phyloP scores from a whole-genome alignment of 2,888 invertebrate genomes.

The Thysanoteuthis rhombus region DNA sequence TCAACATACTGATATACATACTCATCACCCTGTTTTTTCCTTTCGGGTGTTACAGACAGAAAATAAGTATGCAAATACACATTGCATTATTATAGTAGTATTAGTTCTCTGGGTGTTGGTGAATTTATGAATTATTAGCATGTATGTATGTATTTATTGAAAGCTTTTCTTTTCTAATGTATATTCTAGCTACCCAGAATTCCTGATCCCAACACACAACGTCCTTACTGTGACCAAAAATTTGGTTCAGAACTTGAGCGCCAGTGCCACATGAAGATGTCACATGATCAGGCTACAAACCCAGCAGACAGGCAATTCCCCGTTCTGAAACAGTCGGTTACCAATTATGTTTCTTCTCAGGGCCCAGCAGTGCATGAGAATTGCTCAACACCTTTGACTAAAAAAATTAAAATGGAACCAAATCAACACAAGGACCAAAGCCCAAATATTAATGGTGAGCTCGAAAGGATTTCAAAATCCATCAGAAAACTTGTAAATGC shows the following conservation, averaged over 20 bases:
- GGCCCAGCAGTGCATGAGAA: not conserved
- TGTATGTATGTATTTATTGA: too few relatives aligned
- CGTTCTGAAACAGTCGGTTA: not conserved
- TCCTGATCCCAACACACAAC: not conserved
- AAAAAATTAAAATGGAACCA: not conserved
- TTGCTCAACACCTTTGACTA: not conserved
- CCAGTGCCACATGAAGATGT: constrained; percentile 31
- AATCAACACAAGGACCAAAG: not conserved
- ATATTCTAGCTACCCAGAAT: not conserved
- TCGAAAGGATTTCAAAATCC: not conserved
- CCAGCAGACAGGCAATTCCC: not conserved
- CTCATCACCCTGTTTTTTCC: too few relatives aligned
- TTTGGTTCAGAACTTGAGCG: constrained; percentile 24
- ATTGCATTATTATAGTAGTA: too few relatives aligned
- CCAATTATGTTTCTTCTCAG: not conserved
- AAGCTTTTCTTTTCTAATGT: too few relatives aligned
- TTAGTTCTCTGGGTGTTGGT: too few relatives aligned
- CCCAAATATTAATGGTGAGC: not conserved
- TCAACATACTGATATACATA: too few relatives aligned
- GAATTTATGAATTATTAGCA: too few relatives aligned
- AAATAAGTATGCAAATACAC: too few relatives aligned
- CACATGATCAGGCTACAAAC: not conserved
- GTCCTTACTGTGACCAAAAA: not conserved
- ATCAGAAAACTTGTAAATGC: too few relatives aligned
- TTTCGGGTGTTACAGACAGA: too few relatives aligned